phyloP scores from a whole-genome alignment of 2,888 invertebrate species.

The Nemotelus pantherinus region DNA sequence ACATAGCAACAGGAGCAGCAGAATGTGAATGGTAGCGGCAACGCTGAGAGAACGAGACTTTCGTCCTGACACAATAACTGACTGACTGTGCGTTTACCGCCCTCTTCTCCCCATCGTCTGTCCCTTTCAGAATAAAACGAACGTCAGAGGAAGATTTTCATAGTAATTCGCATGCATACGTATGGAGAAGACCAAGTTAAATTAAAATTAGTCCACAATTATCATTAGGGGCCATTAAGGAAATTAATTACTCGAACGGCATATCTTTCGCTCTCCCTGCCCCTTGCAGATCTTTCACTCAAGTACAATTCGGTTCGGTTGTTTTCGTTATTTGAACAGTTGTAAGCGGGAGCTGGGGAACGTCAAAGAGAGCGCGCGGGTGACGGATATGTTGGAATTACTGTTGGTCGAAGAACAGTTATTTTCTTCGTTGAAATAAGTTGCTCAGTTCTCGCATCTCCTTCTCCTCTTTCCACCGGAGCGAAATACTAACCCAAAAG shows the following conservation, averaged over 20 bases:
- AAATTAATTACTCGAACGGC: conserved; percentile 45
- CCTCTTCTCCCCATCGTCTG: too few relatives aligned
- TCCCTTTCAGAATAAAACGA: too few relatives aligned
- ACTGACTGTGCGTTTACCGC: too few relatives aligned
- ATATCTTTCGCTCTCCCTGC: conserved; percentile 8
- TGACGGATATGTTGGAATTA: background rate
- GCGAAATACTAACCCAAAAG: background rate
- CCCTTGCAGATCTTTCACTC: background rate
- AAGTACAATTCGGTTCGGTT: background rate
- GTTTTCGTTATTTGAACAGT: too few relatives aligned
- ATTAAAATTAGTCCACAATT: conserved; percentile 46
- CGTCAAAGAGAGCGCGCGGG: too few relatives aligned
- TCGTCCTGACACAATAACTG: too few relatives aligned
- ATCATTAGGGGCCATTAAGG: conserved; percentile 46
- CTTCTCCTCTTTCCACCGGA: too few relatives aligned
- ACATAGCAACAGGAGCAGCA: too few relatives aligned
- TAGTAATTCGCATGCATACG: conserved; percentile 41
- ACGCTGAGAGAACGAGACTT: too few relatives aligned
- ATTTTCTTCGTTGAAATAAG: conserved; percentile 8
- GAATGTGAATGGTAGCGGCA: too few relatives aligned
- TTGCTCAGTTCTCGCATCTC: background rate
- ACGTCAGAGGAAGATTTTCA: conserved; percentile 24
- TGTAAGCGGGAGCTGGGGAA: too few relatives aligned
- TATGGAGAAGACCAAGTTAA: conserved; percentile 45
- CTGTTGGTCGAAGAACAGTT: conserved; percentile 21